Evolutionary conservation across 2,888 invertebrate species (phyloP), one percentile per base, ranked within the genome.

Genomic region (Fissipunctia ypsillon): DNA sequence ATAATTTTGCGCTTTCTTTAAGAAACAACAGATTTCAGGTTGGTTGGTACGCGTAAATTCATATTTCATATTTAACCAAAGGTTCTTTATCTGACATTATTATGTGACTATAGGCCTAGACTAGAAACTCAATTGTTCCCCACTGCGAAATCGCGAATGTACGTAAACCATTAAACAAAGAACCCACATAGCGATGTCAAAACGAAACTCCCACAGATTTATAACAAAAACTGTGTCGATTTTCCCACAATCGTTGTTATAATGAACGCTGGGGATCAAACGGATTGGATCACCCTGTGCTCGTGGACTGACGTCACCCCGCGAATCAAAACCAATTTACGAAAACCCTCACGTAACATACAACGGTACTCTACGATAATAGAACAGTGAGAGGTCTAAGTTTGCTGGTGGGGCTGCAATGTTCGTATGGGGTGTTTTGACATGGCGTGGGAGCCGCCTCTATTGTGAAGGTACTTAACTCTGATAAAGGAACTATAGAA

Each of bases 381-480:
- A 66, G 73, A 78, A 83, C 81, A 76, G 81, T 73, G 76, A 83
- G 74, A 83, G 93, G 57, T 90, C 91, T 81, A 14, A 14, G 70
- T 87, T 88, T 16, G 81, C 69, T 92, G 91, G 94, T 81, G 77
- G 76, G 57, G 75, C 57, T 71, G 74, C 66, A 71, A 68, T 82
- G 72, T 77, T 83, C 88, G 88, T 92, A 93, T 92, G 89, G 96
- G 95, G 95, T 96, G 95, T 95, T 95, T 92, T 95, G 95, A 95
- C 95, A 94, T 89, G 92, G 95, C 95, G 96, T 96, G 96, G 96
- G 96, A 95, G 95, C 94, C 85, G 92, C 90, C 88, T 93, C 92
- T 90, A 95, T 96, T 95, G 95, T 96, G 89, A 81, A 89, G 92
- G 93, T 95, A 95, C 95, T 96, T 96, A 95, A 95, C 95, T 95